Base-by-base conservation (phyloP, 2,888 invertebrate genomes). In the Sthenelais limicola region DNA sequence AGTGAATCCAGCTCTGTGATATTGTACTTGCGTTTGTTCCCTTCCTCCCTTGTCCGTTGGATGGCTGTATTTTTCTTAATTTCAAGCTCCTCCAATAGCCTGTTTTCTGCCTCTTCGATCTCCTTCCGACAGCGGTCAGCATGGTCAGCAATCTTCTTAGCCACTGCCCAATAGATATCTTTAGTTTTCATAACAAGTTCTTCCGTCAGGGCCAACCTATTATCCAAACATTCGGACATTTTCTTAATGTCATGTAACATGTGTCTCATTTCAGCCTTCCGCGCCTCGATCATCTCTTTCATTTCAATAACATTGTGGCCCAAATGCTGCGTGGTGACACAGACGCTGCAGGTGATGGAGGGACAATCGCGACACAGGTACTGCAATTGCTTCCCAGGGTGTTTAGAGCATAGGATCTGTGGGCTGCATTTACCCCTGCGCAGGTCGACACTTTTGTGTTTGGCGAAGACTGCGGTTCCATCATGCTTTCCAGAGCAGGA, bases 41-140 rank as follows among this genome's bases (percentile, higher is more conserved):
- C 62, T 24, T 62, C 62, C 26, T 62, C 62, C 9, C 62, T 18
- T 12, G 38, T 62, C 4, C 62, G 35, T 28, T 62, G 62, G 28
- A 62, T 62, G 21, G 62, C 62, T 1, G 43, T 43, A 21, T 35
- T 9, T 24, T 62, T 62, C 38, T 28, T 15, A 7, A 43, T 9
- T 26, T 62, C 62, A 38, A 62, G 35, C 62, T 62, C 62, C 4
- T 33, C 28, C 9, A 62, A 24, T 1, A 62, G 62, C 9, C 43
- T 35, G 21, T 24, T 35, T 28, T 62, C 62, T 12, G 38, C 62
- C 21, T 62, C 62, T 3, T 62, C 62, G 3, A 62, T 38, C 38
- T 62, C 62, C 24, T 62, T 62, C 24, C 62, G 35, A 26, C 62
- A 62, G 38, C 43, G 35, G 26, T 62, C 62, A 7, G 62, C 62